Conservation (phyloP, 2,113 vertebrate species). For the Protobothrops mucrosquamatus region DNA sequence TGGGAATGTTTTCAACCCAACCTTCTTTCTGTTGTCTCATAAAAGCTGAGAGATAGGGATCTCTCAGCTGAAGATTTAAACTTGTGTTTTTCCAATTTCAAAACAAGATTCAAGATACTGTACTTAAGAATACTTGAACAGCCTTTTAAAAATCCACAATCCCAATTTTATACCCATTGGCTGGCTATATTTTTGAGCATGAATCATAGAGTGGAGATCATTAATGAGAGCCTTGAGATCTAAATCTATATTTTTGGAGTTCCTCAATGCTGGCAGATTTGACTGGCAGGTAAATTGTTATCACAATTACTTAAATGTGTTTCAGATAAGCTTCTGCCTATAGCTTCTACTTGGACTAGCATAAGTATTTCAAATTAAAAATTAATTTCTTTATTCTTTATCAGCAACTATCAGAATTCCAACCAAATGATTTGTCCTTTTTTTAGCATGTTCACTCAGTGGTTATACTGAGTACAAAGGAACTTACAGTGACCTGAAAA, state of each 20-base stretch:
- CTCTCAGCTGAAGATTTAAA: background rate
- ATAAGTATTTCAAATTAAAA: background rate
- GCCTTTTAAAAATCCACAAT: background rate
- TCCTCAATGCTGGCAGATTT: background rate
- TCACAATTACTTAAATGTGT: background rate
- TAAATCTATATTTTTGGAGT: background rate
- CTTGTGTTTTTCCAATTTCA: background rate
- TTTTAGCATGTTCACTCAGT: background rate
- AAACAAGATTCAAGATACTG: background rate
- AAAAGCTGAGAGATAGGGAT: background rate
- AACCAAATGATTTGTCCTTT: background rate
- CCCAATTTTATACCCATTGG: background rate
- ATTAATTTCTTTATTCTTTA: background rate
- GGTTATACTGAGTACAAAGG: background rate
- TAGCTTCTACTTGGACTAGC: background rate
- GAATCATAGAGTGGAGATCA: background rate
- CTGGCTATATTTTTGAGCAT: background rate
- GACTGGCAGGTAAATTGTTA: background rate
- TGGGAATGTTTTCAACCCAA: background rate
- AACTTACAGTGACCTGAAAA: background rate
- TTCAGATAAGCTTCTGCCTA: background rate
- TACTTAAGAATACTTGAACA: background rate
- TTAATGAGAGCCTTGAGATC: background rate
- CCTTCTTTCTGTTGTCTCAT: background rate
- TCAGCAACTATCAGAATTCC: background rate